Evolutionary conservation across 2,888 invertebrate genomes (phyloP), one percentile per base, ranked within the genome.

Genomic region (Eupithecia centaureata): DNA sequence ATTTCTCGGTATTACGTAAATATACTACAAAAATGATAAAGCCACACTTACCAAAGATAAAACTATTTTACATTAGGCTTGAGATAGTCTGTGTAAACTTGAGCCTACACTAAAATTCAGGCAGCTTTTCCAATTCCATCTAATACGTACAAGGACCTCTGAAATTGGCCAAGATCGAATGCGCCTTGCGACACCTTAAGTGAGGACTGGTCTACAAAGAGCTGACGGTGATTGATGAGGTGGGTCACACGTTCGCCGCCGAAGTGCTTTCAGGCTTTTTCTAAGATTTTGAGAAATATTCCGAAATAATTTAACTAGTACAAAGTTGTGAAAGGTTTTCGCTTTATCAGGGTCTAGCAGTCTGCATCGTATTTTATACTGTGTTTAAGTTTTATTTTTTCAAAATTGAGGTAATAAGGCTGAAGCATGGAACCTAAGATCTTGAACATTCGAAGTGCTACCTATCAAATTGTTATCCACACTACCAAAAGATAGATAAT

Each of bases 151-250:
- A 47, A 27, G 30, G 27, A 27, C 32, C 32, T 57, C 57, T 32
- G 32, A 65, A 66, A 65, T 64, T 51, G 56, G 35, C 47, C 13
- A 57, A 57, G 58, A 65, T 65, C 61, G 68, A 68, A 61, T 51
- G 65, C 68, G 32, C 58, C 54, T 56, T 28, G 56, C 22, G 59
- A 67, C 68, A 70, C 76, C 79, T 80, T 83, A 82, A 85, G 80
- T 84, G 85, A 85, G 82, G 83, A 86, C 84, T 83, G 85, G 85
- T 80, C 84, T 78, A 85, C 84, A 87, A 85, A 84, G 82, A 73
- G 72, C 66, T 68, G 87, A 86, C 88, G 72, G 84, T 89, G 89
- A 89, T 89, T 80, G 87, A 89, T 89, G 80, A 72, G 70, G 63
- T 58, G 74, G 47, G 81, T 81, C 82, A 81, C 81, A 79, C 73